phyloP scores from a whole-genome alignment of 2,888 invertebrate species.

The Sipha maydis region DNA sequence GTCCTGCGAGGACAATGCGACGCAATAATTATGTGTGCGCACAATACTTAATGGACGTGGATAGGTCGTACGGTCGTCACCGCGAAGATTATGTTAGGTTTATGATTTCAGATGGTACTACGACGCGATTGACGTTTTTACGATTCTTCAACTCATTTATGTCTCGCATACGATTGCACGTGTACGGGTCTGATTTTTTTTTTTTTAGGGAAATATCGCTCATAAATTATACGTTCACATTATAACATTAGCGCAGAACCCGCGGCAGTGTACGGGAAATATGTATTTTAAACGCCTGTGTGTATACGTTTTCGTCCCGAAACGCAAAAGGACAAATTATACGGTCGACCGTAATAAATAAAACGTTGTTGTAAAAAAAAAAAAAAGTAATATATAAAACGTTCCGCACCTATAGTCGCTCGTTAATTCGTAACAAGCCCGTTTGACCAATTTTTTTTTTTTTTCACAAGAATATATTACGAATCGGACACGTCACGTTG shows the following conservation, averaged over 20 bases:
- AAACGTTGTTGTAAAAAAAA: neutral
- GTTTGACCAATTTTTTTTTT: too few species aligned
- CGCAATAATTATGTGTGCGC: neutral
- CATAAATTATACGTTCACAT: too few species aligned
- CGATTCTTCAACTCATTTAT: neutral
- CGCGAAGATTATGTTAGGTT: neutral
- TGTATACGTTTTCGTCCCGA: neutral
- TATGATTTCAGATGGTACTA: neutral
- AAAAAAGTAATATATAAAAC: neutral
- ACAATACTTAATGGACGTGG: neutral
- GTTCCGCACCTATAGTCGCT: neutral
- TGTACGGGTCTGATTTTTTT: too few species aligned
- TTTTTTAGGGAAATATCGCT: too few species aligned
- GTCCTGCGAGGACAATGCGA: neutral
- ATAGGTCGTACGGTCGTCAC: neutral
- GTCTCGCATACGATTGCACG: too few species aligned
- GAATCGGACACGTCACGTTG: too few species aligned
- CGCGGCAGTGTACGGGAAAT: too few species aligned
- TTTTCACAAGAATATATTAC: too few species aligned
- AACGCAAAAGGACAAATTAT: neutral
- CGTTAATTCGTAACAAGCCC: too few species aligned
- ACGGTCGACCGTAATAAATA: neutral
- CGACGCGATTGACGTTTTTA: neutral
- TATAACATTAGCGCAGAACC: too few species aligned
- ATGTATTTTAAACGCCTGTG: too few species aligned